These are phyloP conservation scores for Herminia tarsipennalis DNA, from an alignment of 2,888 invertebrate species.

Conservation along the genomic window DNA sequence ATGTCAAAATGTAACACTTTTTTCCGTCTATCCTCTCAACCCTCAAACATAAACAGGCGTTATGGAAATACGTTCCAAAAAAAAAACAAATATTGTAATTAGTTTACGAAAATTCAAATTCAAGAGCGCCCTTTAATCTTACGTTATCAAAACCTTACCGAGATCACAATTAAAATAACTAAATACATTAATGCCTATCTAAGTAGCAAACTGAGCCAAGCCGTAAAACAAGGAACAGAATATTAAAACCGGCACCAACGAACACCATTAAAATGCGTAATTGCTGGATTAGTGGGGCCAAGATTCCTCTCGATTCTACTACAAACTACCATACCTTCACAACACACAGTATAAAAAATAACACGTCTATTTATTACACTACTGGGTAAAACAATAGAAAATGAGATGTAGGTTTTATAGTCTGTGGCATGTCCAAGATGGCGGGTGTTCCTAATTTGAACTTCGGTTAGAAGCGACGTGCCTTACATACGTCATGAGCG, in stretches of 20 bases:
- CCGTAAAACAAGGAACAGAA: constrained; percentile 82
- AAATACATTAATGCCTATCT: constrained; percentile 63
- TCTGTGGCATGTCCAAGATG: constrained; percentile 63
- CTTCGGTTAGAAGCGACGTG: constrained; percentile 71
- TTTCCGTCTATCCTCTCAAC: too few species aligned
- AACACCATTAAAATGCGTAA: constrained; percentile 85
- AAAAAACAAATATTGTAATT: too few species aligned
- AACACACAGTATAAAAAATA: constrained; percentile 48
- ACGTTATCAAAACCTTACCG: constrained; percentile 31
- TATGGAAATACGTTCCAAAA: too few species aligned
- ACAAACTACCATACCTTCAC: constrained; percentile 48
- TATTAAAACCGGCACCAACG: constrained; percentile 80
- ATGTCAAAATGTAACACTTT: too few species aligned
- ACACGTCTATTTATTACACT: background rate
- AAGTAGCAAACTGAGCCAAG: constrained; percentile 61
- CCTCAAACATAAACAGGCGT: too few species aligned
- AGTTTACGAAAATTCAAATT: constrained; percentile 1
- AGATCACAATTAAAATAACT: constrained; percentile 61
- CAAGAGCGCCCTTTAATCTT: constrained; percentile 22
- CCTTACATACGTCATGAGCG: constrained; percentile 80
- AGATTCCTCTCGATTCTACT: constrained; percentile 71
- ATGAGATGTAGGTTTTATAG: constrained; percentile 29
- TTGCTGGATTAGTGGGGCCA: constrained; percentile 83
- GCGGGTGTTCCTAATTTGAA: constrained; percentile 69
- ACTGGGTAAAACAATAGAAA: constrained; percentile 9